Evolutionary conservation across 2,888 invertebrate genomes (phyloP).

Genomic region (Tachystola acroxantha): DNA sequence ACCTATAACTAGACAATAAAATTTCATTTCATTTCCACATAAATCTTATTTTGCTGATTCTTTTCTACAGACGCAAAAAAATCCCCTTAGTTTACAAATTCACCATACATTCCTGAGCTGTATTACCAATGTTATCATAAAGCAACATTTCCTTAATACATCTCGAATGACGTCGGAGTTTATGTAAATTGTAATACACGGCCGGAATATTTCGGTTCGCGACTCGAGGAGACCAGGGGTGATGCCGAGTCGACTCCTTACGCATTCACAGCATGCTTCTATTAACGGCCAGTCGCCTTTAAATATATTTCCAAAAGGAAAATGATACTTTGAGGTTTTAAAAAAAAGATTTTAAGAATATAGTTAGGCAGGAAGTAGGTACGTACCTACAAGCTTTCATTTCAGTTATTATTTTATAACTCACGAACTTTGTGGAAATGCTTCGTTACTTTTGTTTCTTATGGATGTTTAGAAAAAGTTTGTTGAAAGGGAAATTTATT

Average conservation of each 20-base stretch:
- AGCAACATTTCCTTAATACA: slow-evolving; percentile 66
- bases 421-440: background rate
- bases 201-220: slow-evolving; percentile 56
- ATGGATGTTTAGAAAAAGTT: background rate
- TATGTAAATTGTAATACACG: slow-evolving; percentile 69
- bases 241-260: slow-evolving; percentile 26
- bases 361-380: no score
- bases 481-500: background rate
- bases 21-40: no score
- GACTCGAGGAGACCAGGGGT: slow-evolving; percentile 28
- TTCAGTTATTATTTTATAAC: slow-evolving; percentile 3
- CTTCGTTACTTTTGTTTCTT: background rate
- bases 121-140: no score
- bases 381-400: no score
- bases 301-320: slow-evolving; percentile 23
- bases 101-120: no score
- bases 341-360: slow-evolving; percentile 27
- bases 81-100: no score
- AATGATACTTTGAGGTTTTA: slow-evolving; percentile 22
- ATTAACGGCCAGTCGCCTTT: slow-evolving; percentile 39
- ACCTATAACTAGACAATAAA: no score
- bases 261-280: slow-evolving; percentile 47
- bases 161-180: slow-evolving; percentile 61
- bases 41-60: no score
- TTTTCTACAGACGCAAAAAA: no score